Evolutionary conservation across 2,113 vertebrate species (phyloP), one percentile per base, ranked within the genome.

Genomic region (Neofelis nebulosa): DNA sequence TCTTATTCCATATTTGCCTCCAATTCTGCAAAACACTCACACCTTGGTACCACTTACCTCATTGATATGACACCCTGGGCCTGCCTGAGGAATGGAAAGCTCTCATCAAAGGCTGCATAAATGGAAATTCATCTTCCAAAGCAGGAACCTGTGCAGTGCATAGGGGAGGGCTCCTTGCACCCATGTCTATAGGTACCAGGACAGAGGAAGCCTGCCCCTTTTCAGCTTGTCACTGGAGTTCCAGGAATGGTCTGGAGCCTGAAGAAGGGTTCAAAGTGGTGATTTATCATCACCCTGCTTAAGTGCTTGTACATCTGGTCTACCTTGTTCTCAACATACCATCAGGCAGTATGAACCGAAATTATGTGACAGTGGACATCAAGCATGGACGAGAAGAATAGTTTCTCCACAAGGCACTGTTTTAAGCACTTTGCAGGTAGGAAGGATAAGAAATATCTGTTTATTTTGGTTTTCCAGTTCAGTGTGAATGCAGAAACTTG

Each of bases 121-220:
- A 7, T 0, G 0, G 29, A 27, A 13, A 48, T 52, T 31, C 7
- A 16, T 8, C 7, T 57, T 36, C 9, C 19, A 63, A 45, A 48
- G 48, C 6, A 87, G 38, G 27, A 82, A 61, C 23, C 7, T 15
- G 38, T 11, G 9, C 6, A 21, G 31, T 19, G 2, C 25, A 27
- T 0, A 11, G 3, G 29, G 4, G 8, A 38, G 9, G 12, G 38
- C 27, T 61, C 52, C 19, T 66, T 19, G 57, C 0, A 7, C 55
- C 12, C 57, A 16, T 0, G 3, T 15, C 48, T 29, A 25, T 1
- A 2, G 29, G 11, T 45, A 3, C 15, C 4, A 36, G 61, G 55
- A 31, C 19, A 85, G n/a, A 76, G 31, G 38, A 41, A 3, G 6
- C 18, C 45, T 1, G 4, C 2, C 13, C 10, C 31, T 79, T 7